Evolutionary conservation across 2,113 vertebrate genomes (phyloP), one percentile per base, ranked within the genome.

Genomic region (Pionites leucogaster): DNA sequence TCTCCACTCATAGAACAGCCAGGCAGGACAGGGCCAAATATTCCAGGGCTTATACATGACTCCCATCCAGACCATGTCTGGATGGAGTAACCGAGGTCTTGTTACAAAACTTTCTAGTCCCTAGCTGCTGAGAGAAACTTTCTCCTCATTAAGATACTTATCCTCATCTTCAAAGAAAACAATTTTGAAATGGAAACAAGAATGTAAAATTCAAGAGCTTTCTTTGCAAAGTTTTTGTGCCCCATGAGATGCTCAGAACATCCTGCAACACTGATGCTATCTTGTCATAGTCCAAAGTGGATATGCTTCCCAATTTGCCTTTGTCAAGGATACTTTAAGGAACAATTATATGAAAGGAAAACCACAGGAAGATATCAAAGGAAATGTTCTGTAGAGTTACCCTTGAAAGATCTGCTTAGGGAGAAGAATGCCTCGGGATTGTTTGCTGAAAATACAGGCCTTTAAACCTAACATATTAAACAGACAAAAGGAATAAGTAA

Each of bases 401-500:
- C 20, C 52, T 71, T 72, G 35, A 89, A 95, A 95, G 50, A 17
- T 86, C 35, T 78, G n/a, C 82, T 71, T 78, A 20, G 35, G 52
- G 69, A 91, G n/a, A 82, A 94, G 84, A 95, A 64, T 47, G 65
- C 74, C 69, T 91, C 46, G 62, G 77, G 72, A 92, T 25, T 88
- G 57, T 68, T 81, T 86, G 75, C 59, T 86, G 62, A 71, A 86
- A 90, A 75, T 47, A 75, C 0, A 11, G 47, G 46, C 35, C 69
- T 90, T 95, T 93, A 83, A 94, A 92, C 64, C 33, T 64, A 81
- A 55, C 3, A 49, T 71, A 83, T 68, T 77, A 92, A 92, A 69
- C 20, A 92, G 93, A 92, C 72, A 91, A 96, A 94, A 82, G 47
- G 69, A 92, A 3, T 72, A 87, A 77, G 44, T 60, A 90, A 95